Percentiles rank a stretch among this genome's conserved stretches.
Evolutionary conservation across 37 sponge, comb jelly and placozoan species (phyloP).

Genomic region (Spongilla lacustris): DNA sequence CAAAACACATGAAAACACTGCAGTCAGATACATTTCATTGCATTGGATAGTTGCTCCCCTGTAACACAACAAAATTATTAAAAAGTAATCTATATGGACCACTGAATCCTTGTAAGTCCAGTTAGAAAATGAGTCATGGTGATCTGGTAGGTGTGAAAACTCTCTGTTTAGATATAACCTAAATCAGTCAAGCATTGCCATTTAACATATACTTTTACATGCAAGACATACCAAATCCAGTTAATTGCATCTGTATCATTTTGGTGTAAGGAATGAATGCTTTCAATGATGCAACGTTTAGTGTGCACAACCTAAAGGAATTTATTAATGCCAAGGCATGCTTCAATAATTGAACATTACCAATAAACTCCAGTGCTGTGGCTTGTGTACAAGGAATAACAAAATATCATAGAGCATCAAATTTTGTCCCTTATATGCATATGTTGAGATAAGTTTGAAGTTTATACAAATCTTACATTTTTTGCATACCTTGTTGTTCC

Average conservation of each 20-base stretch:
- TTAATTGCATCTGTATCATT: neutral
- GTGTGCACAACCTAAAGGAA: neutral
- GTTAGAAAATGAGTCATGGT: neutral
- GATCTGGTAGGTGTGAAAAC: slow-evolving; percentile 1
- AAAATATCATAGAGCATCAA: neutral
- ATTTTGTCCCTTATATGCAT: neutral
- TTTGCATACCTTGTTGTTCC: neutral
- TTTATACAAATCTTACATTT: slow-evolving; percentile 1
- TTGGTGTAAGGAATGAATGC: neutral
- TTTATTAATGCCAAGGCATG: neutral
- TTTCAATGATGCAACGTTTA: neutral
- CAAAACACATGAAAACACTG: neutral
- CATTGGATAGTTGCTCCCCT: neutral
- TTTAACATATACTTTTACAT: slow-evolving; percentile 1
- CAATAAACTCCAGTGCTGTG: slow-evolving; percentile 1
- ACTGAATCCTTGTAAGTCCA: slow-evolving; percentile 1
- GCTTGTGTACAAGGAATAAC: neutral
- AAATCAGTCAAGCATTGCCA: slow-evolving; percentile 1
- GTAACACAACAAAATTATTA: neutral
- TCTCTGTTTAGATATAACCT: neutral
- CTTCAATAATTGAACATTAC: slow-evolving; percentile 1
- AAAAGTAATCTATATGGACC: neutral
- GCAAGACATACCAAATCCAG: slow-evolving; percentile 1
- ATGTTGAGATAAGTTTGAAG: neutral
- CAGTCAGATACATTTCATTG: no score